Evolutionary conservation across 2,797 vertebrate species (phyloP).

Genomic region (Acridotheres tristis): DNA sequence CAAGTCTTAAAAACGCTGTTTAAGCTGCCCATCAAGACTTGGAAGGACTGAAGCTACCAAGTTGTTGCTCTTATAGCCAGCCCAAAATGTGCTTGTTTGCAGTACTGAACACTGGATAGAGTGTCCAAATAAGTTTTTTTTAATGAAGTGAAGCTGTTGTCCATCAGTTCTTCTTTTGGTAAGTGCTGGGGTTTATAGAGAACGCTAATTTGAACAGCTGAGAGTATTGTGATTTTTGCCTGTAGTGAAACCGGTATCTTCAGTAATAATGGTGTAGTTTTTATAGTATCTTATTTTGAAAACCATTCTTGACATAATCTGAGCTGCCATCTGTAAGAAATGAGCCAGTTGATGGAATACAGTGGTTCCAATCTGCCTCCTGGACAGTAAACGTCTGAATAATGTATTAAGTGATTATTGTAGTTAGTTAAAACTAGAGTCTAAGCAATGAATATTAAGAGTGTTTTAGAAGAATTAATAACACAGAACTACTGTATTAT

Average conservation of each 20-base stretch:
- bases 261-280: neutral
- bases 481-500: neutral
- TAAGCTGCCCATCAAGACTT: neutral
- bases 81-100: accelerated
- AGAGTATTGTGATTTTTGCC: neutral
- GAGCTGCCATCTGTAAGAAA: neutral
- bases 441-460: neutral
- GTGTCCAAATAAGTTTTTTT: neutral
- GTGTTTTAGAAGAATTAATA: neutral
- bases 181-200: neutral
- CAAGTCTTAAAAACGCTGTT: neutral
- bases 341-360: neutral
- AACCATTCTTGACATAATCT: neutral
- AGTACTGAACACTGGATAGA: neutral
- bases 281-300: neutral
- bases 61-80: neutral
- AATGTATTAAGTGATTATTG: neutral
- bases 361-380: neutral
- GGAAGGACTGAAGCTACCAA: neutral
- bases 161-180: neutral
- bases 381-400: neutral
- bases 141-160: neutral
- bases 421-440: neutral
- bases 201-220: neutral
- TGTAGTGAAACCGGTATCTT: neutral